phyloP scores from a whole-genome alignment of 2,888 invertebrate species.

The Drosophila picticornis region DNA sequence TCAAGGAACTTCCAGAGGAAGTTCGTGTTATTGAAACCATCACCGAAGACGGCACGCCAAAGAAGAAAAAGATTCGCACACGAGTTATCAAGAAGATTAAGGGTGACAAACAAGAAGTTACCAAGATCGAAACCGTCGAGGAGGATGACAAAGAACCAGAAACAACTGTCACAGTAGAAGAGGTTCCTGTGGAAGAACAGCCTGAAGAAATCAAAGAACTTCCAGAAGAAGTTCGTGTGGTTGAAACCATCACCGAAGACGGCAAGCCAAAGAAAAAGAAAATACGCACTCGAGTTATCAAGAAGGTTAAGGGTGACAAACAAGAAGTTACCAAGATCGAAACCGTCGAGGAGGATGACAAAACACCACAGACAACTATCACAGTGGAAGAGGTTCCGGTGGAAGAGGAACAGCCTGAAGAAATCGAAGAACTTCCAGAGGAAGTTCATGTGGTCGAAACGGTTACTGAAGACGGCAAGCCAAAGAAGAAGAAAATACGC shows the following conservation, averaged over 20 bases:
- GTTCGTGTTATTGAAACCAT: slow-evolving; percentile 40
- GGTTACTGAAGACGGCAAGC: slow-evolving; percentile 41
- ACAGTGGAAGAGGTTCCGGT: slow-evolving; percentile 43
- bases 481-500: slow-evolving; percentile 46
- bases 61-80: slow-evolving; percentile 47
- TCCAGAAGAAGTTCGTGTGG: slow-evolving; percentile 47
- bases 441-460: slow-evolving; percentile 47
- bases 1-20: slow-evolving; percentile 46
- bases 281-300: slow-evolving; percentile 50
- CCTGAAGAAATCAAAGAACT: slow-evolving; percentile 39
- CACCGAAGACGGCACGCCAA: slow-evolving; percentile 45
- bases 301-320: slow-evolving; percentile 50
- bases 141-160: slow-evolving; percentile 51
- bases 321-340: slow-evolving; percentile 55
- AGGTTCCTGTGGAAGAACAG: slow-evolving; percentile 35
- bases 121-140: slow-evolving; percentile 53
- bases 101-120: slow-evolving; percentile 52
- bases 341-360: slow-evolving; percentile 52
- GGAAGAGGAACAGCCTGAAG: slow-evolving; percentile 37
- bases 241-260: slow-evolving; percentile 43
- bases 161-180: slow-evolving; percentile 48
- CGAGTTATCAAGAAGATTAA: slow-evolving; percentile 52
- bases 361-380: slow-evolving; percentile 46
- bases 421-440: slow-evolving; percentile 42
- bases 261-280: slow-evolving; percentile 46